A percentile compares a stretch with the other conserved stretches of the same genome.
These are phyloP conservation scores for Vidua macroura DNA, from an alignment of 2,113 vertebrate genomes.

Conservation along the genomic window DNA sequence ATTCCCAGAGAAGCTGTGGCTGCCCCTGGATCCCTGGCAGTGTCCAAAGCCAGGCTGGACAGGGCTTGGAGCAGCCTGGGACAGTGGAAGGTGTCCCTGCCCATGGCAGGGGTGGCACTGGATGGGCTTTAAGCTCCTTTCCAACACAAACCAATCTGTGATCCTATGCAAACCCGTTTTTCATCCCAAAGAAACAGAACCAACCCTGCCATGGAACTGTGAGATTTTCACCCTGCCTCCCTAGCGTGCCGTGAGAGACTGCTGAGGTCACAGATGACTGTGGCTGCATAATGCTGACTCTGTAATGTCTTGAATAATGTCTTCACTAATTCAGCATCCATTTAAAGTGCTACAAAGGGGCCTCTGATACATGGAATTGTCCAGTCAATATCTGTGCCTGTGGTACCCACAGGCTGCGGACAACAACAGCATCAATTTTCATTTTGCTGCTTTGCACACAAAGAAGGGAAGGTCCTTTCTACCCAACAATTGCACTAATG, in stretches of 20 bases:
- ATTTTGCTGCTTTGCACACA: conserved; percentile 51
- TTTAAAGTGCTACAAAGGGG: conserved; percentile 63
- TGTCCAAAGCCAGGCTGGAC: accelerated
- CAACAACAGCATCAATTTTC: conserved; percentile 61
- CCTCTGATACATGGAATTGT: conserved; percentile 53
- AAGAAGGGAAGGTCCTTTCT: conserved; percentile 40
- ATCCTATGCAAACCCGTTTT: background rate
- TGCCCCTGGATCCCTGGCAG: background rate
- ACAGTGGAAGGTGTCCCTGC: background rate
- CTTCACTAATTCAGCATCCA: conserved; percentile 58
- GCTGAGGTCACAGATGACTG: background rate
- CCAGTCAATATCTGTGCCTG: conserved; percentile 31
- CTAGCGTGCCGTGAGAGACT: background rate
- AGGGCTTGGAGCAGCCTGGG: background rate
- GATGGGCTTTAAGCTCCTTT: background rate
- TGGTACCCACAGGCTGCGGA: background rate
- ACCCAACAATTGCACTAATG: conserved; percentile 55
- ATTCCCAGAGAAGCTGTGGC: background rate
- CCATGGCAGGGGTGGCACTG: background rate
- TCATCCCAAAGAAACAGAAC: background rate
- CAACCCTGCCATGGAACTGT: background rate
- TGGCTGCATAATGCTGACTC: conserved; percentile 55
- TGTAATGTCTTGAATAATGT: background rate
- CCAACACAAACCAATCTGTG: background rate
- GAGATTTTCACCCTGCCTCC: background rate